Evolutionary conservation across 2,888 invertebrate species (phyloP).

Genomic region (Thysanoteuthis rhombus): DNA sequence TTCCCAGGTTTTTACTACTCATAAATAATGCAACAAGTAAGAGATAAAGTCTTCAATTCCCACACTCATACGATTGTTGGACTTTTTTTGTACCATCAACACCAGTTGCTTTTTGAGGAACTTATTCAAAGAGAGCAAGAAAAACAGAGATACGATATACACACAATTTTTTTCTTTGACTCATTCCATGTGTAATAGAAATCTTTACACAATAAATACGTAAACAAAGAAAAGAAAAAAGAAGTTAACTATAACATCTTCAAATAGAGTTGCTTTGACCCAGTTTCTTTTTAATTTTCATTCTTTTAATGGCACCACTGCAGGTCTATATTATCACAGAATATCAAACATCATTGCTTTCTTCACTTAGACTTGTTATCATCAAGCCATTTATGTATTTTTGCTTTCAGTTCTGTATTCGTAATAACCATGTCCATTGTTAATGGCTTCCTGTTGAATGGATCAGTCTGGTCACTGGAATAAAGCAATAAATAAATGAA

Average conservation of each 20-base stretch:
- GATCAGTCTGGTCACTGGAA: constrained; percentile 92
- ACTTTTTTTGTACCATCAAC: background rate
- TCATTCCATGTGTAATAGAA: background rate
- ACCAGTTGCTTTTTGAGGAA: background rate
- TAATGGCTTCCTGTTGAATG: constrained; percentile 91
- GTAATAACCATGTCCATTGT: constrained; percentile 92
- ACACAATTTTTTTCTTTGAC: background rate
- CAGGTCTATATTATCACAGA: background rate
- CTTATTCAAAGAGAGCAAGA: background rate
- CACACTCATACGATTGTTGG: background rate
- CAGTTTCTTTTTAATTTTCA: background rate
- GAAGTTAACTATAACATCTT: background rate
- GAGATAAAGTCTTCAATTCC: background rate
- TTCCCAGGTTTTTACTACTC: background rate
- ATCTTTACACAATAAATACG: background rate
- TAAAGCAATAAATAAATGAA: constrained; percentile 57
- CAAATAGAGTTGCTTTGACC: background rate
- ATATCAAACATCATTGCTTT: background rate
- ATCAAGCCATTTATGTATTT: constrained; percentile 80
- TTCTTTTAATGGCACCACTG: background rate
- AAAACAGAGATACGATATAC: background rate
- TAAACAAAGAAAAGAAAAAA: no score
- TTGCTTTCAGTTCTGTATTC: constrained; percentile 79
- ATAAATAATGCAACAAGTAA: background rate
- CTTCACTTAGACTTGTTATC: constrained; percentile 37